Base-by-base conservation (phyloP, 2,888 invertebrate genomes). In the Lagria hirta region DNA sequence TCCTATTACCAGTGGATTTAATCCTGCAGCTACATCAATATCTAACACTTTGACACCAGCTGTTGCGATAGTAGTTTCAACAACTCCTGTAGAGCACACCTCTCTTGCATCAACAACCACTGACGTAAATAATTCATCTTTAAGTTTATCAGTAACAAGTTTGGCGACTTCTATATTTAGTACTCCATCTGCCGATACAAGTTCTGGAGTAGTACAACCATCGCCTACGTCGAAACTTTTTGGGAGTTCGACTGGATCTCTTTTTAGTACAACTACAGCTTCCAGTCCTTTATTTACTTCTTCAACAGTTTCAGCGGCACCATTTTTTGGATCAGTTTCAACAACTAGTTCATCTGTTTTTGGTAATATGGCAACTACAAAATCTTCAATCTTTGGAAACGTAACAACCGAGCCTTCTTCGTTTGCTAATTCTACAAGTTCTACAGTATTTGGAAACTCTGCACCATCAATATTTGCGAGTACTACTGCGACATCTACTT, bases 331-430 rank as follows among this genome's bases (percentile, higher is more conserved):
- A 2, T 12, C 2, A 26, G n/a, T n/a, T n/a, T n/a, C n/a, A n/a
- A n/a, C n/a, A n/a, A n/a, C n/a, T n/a, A n/a, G n/a, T n/a, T n/a
- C n/a, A n/a, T n/a, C n/a, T n/a, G n/a, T n/a, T n/a, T n/a, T n/a
- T n/a, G n/a, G n/a, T n/a, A 26, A 7, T 26, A 6, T 18, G 20
- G 4, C 43, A 22, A 37, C 34, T 33, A 34, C 43, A 22, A 15
- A 49, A 16, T 16, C 43, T 7, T 33, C 64, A 11, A 47, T 62
- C 2, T 56, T 66, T 12, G 54, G 62, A 20, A 66, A 65, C 26
- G 60, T 61, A 6, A 42, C 52, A 13, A 32, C 60, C 3, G 35
- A 60, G 3, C 43, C 49, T 15, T 20, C 15, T 21, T 7, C 18
- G 23, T 20, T 16, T 26, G 18, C 6, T 18, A 18, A 18, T 6